Evolutionary conservation across 2,113 vertebrate species (phyloP).

Genomic region (Lanius collurio): DNA sequence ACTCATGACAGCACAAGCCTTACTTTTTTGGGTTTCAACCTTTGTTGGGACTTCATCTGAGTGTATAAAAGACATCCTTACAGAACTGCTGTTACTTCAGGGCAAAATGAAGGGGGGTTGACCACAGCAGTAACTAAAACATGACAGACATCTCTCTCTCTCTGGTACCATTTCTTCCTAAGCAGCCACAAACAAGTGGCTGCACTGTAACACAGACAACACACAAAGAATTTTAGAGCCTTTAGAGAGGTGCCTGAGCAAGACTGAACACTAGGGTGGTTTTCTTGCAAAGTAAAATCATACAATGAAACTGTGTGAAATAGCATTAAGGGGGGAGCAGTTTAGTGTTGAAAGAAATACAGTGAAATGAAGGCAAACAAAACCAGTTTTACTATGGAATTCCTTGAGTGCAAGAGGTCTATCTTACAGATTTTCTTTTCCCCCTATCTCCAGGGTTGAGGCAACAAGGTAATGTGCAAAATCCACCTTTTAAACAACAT

Average conservation of each 20-base stretch:
- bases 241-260: not conserved
- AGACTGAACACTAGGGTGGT: not conserved
- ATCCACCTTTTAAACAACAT: not conserved
- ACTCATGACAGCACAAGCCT: rapidly evolving
- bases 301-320: not conserved
- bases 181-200: not conserved
- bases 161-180: not conserved
- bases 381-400: not conserved
- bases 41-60: not conserved
- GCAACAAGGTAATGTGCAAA: not conserved
- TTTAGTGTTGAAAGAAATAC: not conserved
- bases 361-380: not conserved
- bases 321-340: not conserved
- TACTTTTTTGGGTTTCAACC: not conserved
- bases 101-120: not conserved
- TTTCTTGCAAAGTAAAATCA: not conserved
- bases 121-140: not conserved
- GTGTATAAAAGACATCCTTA: not conserved
- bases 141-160: not conserved
- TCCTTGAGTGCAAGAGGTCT: not conserved
- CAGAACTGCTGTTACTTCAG: not conserved
- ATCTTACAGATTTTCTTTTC: not conserved
- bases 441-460: rapidly evolving
- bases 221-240: not conserved
- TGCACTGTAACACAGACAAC: not conserved